Evolutionary conservation across 2,797 vertebrate species (phyloP), one percentile per base, ranked within the genome.

Genomic region (Hozukius guyotensis): DNA sequence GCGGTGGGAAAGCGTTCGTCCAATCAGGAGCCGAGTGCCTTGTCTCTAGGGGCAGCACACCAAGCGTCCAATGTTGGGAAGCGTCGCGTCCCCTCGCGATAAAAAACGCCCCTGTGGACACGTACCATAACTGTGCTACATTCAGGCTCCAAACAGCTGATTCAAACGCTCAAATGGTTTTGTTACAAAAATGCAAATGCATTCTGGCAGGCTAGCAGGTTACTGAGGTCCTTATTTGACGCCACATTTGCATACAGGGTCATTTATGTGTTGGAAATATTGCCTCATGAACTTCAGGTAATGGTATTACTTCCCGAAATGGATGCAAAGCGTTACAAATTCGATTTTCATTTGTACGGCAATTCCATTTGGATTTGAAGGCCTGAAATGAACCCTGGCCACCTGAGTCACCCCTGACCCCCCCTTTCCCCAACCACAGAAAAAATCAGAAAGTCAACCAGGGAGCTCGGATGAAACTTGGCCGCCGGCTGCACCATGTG

Each of bases 351-450:
- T 87, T 82, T 77, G 32, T 63, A 65, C 92, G 94, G 95, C 93
- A 92, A 94, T 96, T 96, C 95, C 94, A 95, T 96, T 97, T 94
- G 93, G 92, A 95, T 95, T 95, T 96, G 93, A 95, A 96, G 57
- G 96, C 95, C 95, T 92, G 95, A 96, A 97, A 97, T 95, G 95
- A 97, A 84, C 72, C 72, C 60, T 8, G 60, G 72, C 91, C 93
- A 92, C 90, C 92, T 94, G 93, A 88, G 89, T 92, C 90, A 87
- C 87, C 91, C 83, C 83, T 77, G 79, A 87, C 69, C 73, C 62
- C 16, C 24, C 8, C 20, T 25, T 5, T 11, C 24, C 10, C 16
- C n/a, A 12, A 8, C 13, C n/a, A 27, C 68, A 72, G 34, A 83
- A 55, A 65, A 12, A n/a, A 85, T 67, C 22, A 36, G 29, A 79